Evolutionary conservation across 1,140 invertebrate genomes (phyloP).

Genomic region (Ladona fulva): DNA sequence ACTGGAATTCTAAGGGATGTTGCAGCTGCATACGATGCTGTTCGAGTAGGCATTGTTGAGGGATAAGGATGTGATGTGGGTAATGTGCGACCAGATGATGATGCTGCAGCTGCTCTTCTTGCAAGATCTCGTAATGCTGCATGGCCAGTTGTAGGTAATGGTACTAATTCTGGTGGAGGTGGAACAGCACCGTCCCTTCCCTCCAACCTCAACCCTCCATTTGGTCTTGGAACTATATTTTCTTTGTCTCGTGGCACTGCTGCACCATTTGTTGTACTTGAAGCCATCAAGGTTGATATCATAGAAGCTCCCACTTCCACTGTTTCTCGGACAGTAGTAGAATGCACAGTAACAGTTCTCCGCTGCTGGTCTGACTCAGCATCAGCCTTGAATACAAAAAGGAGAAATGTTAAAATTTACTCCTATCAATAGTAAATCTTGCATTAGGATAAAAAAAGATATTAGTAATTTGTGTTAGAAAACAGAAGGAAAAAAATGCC

Average conservation of each 20-base stretch:
- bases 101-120: constrained; percentile 12
- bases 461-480: no score
- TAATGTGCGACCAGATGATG: neutral
- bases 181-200: constrained; percentile 12
- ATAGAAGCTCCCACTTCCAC: neutral
- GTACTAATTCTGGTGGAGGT: neutral
- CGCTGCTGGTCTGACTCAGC: neutral
- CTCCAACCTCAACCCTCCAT: constrained; percentile 16
- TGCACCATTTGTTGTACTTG: neutral
- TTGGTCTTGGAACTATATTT: neutral
- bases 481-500: no score
- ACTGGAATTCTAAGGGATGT: neutral
- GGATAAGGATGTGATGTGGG: neutral
- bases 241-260: neutral
- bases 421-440: no score
- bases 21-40: constrained; percentile 8
- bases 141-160: constrained; percentile 5
- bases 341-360: neutral
- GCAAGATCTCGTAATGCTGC: constrained; percentile 19
- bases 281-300: neutral
- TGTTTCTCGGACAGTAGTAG: neutral
- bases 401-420: no score
- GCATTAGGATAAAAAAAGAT: no score
- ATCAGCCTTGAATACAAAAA: no score
- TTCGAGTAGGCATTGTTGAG: neutral